Base-by-base conservation (phyloP, 2,797 vertebrate species). In the Micromesistius poutassou region DNA sequence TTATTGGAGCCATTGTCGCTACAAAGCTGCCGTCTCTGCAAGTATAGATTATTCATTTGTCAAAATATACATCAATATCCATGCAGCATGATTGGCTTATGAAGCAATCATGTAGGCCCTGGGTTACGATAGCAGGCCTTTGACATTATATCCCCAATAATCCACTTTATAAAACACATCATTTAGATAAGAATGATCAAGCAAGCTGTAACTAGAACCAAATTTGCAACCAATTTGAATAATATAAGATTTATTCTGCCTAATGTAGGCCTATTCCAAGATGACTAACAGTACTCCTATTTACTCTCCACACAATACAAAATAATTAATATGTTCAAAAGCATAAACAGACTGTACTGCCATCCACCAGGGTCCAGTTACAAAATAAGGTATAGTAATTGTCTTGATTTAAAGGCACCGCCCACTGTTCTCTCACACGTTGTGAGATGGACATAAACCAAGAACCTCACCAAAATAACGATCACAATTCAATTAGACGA, bases 391-490 rank as follows among this genome's bases (percentile, higher is more conserved):
- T 68, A 28, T 28, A 14, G 12, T 42, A 42, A 16, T 42, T 16
- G 25, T 84, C 76, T 86, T 82, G 62, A 82, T 82, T 77, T 78
- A 66, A 92, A 92, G 91, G 90, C 91, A 92, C 90, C 83, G 76
- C 81, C 86, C 76, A 79, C 31, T 76, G 82, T 42, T 76, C 66
- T 79, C 72, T 80, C 74, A 81, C 75, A 72, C 76, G 71, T 50
- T 66, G 36, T 84, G 75, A 85, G n/a, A 80, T 33, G 73, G 36
- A 78, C 79, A 82, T 75, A 42, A 79, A 79, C 55, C 50, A 31
- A 50, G 77, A 78, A 68, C 22, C 16, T 55, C 3, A 62, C 55
- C 19, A 8, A 62, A 62, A 68, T 68, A 68, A 16, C 0, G 9
- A 68, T 68, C n/a, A 25, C 5, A 62, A 62, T 62, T 55, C 42